Evolutionary conservation across 2,113 vertebrate species (phyloP).

Genomic region (Brachyhypopomus gauderio): DNA sequence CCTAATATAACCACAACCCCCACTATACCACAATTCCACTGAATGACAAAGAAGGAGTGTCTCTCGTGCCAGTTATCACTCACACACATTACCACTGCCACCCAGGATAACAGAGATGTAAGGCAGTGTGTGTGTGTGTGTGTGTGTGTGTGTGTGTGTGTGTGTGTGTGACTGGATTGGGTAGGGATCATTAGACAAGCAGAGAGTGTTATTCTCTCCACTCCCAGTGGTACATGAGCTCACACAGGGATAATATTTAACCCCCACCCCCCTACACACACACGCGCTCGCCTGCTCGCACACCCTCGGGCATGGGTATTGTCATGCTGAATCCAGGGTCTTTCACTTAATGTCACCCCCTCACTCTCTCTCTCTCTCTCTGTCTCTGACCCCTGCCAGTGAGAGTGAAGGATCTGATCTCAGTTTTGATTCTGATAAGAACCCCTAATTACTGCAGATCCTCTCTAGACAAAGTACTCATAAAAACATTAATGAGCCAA

Average conservation of each 20-base stretch:
- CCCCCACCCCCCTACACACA: constrained; percentile 17
- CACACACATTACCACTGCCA: background rate
- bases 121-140: constrained; percentile 26
- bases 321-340: too few species aligned
- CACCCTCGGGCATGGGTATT: background rate
- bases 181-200: constrained; percentile 18
- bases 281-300: constrained; percentile 36
- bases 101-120: background rate
- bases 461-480: background rate
- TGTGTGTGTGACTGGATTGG: constrained; percentile 10
- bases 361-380: too few species aligned
- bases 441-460: constrained; percentile 7
- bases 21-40: too few species aligned
- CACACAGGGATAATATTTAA: background rate
- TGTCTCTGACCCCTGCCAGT: too few species aligned
- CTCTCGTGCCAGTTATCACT: background rate
- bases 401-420: too few species aligned
- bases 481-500: constrained; percentile 20
- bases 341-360: too few species aligned
- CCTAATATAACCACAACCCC: too few species aligned
- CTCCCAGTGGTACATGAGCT: constrained; percentile 19
- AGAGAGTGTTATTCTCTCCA: constrained; percentile 2
- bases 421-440: background rate
- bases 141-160: constrained; percentile 31
- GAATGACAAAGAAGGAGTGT: too few species aligned